Conservation (phyloP, 2,888 invertebrate species). For the Incurvaria masculella region DNA sequence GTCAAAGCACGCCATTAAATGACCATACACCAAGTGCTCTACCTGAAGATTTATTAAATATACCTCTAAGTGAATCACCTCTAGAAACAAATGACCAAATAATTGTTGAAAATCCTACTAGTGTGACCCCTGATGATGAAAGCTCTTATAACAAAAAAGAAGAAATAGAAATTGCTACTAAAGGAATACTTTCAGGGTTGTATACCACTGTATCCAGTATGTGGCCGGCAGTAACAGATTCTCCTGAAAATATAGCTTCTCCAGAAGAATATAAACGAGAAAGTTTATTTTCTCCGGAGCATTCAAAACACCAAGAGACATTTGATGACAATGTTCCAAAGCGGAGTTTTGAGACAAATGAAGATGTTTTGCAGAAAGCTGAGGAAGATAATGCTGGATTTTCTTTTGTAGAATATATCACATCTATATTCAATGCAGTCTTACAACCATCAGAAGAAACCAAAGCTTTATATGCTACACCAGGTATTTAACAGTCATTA, state of each 20-base stretch:
- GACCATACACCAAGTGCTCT: too few relatives aligned
- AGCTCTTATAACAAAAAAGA: not conserved
- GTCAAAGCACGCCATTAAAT: not conserved
- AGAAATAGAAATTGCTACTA: constrained; percentile 4
- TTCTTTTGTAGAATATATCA: constrained; percentile 36
- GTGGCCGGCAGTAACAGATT: constrained; percentile 32
- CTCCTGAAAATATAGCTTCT: constrained; percentile 21
- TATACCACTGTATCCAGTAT: constrained; percentile 36
- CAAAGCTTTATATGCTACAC: constrained; percentile 37
- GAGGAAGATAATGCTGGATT: constrained; percentile 27
- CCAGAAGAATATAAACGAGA: constrained; percentile 2
- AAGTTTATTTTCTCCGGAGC: constrained; percentile 1
- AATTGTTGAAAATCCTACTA: too few relatives aligned
- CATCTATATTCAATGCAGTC: constrained; percentile 30
- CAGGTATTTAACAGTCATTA: constrained; percentile 37
- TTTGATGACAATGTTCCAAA: not conserved
- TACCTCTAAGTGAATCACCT: too few relatives aligned
- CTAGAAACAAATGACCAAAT: too few relatives aligned
- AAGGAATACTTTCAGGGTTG: constrained; percentile 30
- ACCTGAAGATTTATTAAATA: too few relatives aligned
- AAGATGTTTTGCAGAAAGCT: not conserved
- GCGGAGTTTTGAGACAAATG: constrained; percentile 7
- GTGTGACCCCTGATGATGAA: too few relatives aligned
- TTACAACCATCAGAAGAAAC: constrained; percentile 35
- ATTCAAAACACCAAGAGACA: constrained; percentile 15